These are phyloP conservation scores for Schizotus pectinicornis DNA, from an alignment of 2,888 invertebrate species.

Conservation along the genomic window DNA sequence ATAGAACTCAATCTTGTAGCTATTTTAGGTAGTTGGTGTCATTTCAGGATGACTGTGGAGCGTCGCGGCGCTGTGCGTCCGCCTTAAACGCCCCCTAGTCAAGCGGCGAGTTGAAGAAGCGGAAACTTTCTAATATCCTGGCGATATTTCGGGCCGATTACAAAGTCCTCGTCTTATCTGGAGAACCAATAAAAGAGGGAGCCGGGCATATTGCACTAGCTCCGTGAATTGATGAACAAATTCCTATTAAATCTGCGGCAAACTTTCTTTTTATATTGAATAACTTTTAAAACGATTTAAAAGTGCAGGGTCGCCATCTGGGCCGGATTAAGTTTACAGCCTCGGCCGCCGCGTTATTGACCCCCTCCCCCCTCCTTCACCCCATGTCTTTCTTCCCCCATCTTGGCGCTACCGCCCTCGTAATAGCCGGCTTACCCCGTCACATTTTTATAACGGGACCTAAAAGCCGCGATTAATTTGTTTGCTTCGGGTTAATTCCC, in stretches of 20 bases:
- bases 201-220: constrained; percentile 48
- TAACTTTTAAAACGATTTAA: constrained; percentile 60
- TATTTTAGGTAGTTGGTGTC: no score
- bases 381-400: constrained; percentile 33
- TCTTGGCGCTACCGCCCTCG: constrained; percentile 27
- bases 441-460: constrained; percentile 56
- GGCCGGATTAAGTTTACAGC: constrained; percentile 59
- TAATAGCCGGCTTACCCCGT: constrained; percentile 46
- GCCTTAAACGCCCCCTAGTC: neutral
- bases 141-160: constrained; percentile 42
- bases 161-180: constrained; percentile 42
- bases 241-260: constrained; percentile 60
- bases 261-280: constrained; percentile 60
- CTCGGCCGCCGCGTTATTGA: constrained; percentile 48
- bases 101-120: constrained; percentile 21
- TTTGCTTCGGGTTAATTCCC: constrained; percentile 55
- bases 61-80: no score
- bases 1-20: no score
- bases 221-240: constrained; percentile 61
- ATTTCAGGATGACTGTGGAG: no score
- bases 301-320: constrained; percentile 58
- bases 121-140: constrained; percentile 45
- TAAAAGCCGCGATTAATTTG: constrained; percentile 56
- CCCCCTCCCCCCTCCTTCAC: constrained; percentile 29
- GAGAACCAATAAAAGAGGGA: constrained; percentile 47